Conservation (phyloP, 2,113 vertebrate genomes). For the Lipophrys pholis region DNA sequence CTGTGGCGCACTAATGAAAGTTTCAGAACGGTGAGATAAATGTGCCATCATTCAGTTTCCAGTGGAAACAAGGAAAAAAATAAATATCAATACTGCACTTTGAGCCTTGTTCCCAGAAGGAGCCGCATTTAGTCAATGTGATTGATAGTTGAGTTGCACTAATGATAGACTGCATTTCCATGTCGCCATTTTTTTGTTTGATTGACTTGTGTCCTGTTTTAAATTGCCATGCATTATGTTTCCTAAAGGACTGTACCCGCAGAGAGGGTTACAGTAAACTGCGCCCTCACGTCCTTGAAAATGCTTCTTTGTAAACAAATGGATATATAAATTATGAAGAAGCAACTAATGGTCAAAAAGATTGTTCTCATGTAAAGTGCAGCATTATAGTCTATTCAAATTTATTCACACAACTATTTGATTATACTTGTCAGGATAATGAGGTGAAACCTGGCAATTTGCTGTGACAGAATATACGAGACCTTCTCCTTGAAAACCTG, state of each 20-base stretch:
- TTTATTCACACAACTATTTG: no score
- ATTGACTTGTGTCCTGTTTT: not conserved
- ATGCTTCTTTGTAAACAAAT: not conserved
- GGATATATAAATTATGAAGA: no score
- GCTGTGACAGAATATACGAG: no score
- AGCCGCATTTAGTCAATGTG: slow-evolving; percentile 8
- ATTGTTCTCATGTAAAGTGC: no score
- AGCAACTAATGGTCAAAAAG: no score
- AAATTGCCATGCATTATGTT: not conserved
- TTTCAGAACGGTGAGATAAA: slow-evolving; percentile 26
- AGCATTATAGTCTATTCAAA: no score
- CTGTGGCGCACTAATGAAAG: slow-evolving; percentile 36
- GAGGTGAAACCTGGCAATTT: no score
- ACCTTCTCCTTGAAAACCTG: not conserved
- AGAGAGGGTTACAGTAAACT: no score
- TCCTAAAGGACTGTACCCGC: no score
- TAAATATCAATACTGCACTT: not conserved
- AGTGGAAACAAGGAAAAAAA: slow-evolving; percentile 1
- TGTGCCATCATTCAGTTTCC: slow-evolving; percentile 3
- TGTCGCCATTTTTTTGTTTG: not conserved
- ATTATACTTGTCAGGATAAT: no score
- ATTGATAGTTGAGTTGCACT: not conserved
- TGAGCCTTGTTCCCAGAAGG: not conserved
- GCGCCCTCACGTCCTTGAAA: not conserved
- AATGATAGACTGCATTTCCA: not conserved